These are phyloP conservation scores for Phyllotis vaccarum DNA, from an alignment of 2,797 vertebrate genomes.

Conservation along the genomic window DNA sequence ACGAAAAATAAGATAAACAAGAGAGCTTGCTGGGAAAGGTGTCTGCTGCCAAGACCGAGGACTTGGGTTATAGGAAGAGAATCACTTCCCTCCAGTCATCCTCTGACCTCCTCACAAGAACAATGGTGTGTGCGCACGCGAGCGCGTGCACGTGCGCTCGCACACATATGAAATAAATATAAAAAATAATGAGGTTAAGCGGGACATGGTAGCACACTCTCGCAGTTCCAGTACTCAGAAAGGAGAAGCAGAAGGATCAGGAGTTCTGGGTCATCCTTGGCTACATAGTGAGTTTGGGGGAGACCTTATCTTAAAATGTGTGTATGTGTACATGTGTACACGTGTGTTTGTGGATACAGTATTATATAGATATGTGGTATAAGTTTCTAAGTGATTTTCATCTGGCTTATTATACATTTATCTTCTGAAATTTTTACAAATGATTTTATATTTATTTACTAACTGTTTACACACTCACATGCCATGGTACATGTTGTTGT, in stretches of 20 bases:
- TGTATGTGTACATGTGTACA: neutral
- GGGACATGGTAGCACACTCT: neutral
- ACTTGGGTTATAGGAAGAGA: neutral
- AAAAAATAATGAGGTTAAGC: neutral
- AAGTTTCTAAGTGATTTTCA: constrained; percentile 40
- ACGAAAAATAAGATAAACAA: too few species aligned
- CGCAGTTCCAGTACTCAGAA: neutral
- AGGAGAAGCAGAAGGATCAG: neutral
- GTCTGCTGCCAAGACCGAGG: neutral
- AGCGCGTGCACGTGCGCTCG: too few species aligned
- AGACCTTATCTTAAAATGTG: neutral
- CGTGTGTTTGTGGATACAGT: neutral
- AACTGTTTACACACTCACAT: neutral
- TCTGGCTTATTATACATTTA: constrained; percentile 13
- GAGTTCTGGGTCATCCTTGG: neutral
- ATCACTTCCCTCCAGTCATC: neutral
- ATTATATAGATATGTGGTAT: neutral
- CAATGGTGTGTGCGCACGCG: neutral
- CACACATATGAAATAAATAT: neutral
- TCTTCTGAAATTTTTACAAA: constrained; percentile 13
- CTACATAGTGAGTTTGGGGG: neutral
- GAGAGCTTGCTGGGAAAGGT: too few species aligned
- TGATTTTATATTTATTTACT: neutral
- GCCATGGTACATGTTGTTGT: too few species aligned
- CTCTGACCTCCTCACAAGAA: neutral